These are phyloP conservation scores for Patella ulyssiponensis DNA, from an alignment of 2,888 invertebrate species.

Conservation along the genomic window DNA sequence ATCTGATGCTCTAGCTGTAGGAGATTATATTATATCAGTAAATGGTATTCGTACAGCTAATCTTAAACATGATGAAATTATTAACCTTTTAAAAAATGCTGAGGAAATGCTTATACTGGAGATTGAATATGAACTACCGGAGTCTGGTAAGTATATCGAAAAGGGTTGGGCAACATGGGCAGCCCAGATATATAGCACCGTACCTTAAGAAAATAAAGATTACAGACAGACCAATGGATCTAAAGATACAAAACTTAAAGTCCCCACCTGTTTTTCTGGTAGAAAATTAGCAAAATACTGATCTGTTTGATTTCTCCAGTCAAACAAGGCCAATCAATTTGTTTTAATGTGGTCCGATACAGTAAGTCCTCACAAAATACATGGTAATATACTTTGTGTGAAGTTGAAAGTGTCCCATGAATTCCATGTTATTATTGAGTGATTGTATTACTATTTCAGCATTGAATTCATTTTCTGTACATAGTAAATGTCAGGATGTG, in stretches of 20 bases:
- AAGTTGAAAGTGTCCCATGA: background rate
- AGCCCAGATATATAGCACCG: too few species aligned
- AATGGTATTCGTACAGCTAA: conserved; percentile 85
- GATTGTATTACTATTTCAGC: conserved; percentile 39
- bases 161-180: too few species aligned
- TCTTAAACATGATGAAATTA: conserved; percentile 84
- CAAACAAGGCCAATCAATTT: too few species aligned
- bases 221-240: too few species aligned
- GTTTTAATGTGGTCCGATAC: too few species aligned
- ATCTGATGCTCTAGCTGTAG: conserved; percentile 84
- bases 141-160: conserved; percentile 78
- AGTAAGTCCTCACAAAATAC: background rate
- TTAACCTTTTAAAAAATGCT: conserved; percentile 82
- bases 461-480: conserved; percentile 54
- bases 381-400: background rate
- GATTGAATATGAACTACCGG: conserved; percentile 87
- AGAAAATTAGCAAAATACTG: too few species aligned
- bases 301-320: too few species aligned
- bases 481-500: conserved; percentile 62
- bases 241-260: too few species aligned
- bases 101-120: conserved; percentile 84
- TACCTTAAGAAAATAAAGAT: too few species aligned
- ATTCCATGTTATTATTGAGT: background rate
- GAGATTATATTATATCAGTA: conserved; percentile 85
- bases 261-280: too few species aligned